phyloP scores from a whole-genome alignment of 1,140 invertebrate species.

The Cydia fagiglandana region DNA sequence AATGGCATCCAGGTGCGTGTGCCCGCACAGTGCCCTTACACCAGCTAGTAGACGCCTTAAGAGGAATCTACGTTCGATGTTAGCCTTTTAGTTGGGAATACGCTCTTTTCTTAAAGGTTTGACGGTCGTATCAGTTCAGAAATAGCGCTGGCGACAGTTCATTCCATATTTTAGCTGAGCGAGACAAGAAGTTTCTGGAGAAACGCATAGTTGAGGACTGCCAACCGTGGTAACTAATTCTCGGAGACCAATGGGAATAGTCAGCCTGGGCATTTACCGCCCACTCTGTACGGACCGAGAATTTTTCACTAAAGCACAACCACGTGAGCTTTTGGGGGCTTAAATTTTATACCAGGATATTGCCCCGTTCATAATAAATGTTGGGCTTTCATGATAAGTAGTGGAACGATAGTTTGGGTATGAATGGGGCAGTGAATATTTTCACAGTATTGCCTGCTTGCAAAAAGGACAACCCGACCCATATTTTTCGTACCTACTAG shows the following conservation, averaged over 20 bases:
- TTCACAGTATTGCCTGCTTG: not conserved
- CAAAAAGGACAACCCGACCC: not conserved
- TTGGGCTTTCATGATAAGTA: constrained; percentile 24
- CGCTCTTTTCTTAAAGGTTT: too few species aligned
- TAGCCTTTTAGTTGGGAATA: too few species aligned
- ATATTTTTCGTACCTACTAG: not conserved
- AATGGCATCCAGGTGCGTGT: too few species aligned
- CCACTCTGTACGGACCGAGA: constrained; percentile 27
- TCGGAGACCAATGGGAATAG: not conserved
- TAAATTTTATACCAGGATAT: constrained; percentile 32
- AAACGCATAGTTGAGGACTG: not conserved
- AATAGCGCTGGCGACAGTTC: not conserved
- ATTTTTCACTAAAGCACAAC: constrained; percentile 29
- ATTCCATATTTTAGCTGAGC: too few species aligned
- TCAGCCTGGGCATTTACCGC: constrained; percentile 17
- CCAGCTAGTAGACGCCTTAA: too few species aligned
- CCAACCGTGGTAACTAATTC: not conserved
- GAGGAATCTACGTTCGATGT: too few species aligned
- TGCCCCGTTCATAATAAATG: constrained; percentile 29
- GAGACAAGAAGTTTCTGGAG: too few species aligned
- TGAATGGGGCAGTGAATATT: not conserved
- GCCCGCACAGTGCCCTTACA: too few species aligned
- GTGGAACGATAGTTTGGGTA: not conserved
- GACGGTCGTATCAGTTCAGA: not conserved
- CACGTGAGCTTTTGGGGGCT: constrained; percentile 13